Base-by-base conservation (phyloP, 2,888 invertebrate genomes). In the Drosophila subsilvestris region DNA sequence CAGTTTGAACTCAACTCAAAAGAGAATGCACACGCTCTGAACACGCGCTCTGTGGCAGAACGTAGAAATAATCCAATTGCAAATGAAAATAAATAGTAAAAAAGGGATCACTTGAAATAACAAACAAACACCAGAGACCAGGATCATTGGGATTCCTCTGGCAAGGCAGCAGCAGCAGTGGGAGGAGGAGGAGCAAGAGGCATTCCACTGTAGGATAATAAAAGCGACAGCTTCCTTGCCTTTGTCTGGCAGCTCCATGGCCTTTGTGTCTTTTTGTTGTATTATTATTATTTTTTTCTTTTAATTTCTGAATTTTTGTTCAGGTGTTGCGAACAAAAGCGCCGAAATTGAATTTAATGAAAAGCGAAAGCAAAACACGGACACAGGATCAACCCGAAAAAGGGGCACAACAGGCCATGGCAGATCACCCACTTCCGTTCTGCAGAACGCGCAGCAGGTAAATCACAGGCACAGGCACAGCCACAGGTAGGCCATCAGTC, bases 141-240 rank as follows among this genome's bases (percentile, higher is more conserved):
- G 56, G 43, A 32, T 22, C 25, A n/a, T 10, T 37, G 20, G 14
- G 59, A 48, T 12, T 12, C 32, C 12, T 12, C 10, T 14, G 14
- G 37, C 37, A 37, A 14, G 14, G 6, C 37, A 37, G 14, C 12
- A 42, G 25, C 29, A 10, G 48, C 25, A 32, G 61, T 17, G 29
- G 14, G 3, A 50, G 43, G 62, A 25, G 45, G 10, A 12, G 51
- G 51, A 48, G 47, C 48, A 42, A 7, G 6, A 37, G 37, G 37
- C n/a, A 37, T 37, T 37, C n/a, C 37, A 12, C 37, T 37, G 37
- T 5, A 37, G 43, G 43, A 66, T 43, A 67, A 43, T 69, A 77
- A 87, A 86, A 82, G 78, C 86, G 88, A 87, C 88, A 85, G 88
- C 82, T 85, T 82, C 82, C 82, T 82, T 42, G 69, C 43, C 54